Percentiles rank a stretch among this genome's conserved stretches.
These are phyloP conservation scores for Falco naumanni DNA, from an alignment of 2,797 vertebrate species.

Conservation along the genomic window DNA sequence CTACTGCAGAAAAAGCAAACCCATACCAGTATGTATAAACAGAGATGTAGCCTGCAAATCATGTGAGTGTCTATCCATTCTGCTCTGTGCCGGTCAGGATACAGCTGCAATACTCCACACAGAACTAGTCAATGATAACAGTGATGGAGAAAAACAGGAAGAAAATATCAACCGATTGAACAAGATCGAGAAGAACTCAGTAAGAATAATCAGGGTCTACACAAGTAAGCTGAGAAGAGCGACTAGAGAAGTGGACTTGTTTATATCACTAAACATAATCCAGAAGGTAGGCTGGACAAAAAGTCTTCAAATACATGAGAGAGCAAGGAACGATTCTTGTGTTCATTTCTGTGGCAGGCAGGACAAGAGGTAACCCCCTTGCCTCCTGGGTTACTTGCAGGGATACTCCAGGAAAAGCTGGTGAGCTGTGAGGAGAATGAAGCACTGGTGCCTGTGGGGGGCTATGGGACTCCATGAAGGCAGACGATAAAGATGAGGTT, in stretches of 20 bases:
- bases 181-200: neutral
- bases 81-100: neutral
- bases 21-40: neutral
- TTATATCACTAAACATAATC: neutral
- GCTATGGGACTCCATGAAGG: neutral
- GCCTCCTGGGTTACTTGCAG: too few relatives aligned
- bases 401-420: neutral
- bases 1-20: neutral
- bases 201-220: neutral
- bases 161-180: neutral
- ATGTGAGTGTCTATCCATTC: neutral
- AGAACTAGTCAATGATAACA: neutral
- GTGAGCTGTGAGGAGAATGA: neutral
- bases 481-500: neutral
- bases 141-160: neutral
- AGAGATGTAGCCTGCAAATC: neutral
- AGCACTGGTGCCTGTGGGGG: neutral
- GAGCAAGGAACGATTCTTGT: neutral
- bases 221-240: neutral
- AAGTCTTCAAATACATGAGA: neutral
- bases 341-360: neutral
- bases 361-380: neutral
- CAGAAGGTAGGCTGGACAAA: neutral
- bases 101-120: neutral
- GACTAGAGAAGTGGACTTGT: neutral